These are phyloP conservation scores for Rynchops niger DNA, from an alignment of 2,113 vertebrate species.

Conservation along the genomic window DNA sequence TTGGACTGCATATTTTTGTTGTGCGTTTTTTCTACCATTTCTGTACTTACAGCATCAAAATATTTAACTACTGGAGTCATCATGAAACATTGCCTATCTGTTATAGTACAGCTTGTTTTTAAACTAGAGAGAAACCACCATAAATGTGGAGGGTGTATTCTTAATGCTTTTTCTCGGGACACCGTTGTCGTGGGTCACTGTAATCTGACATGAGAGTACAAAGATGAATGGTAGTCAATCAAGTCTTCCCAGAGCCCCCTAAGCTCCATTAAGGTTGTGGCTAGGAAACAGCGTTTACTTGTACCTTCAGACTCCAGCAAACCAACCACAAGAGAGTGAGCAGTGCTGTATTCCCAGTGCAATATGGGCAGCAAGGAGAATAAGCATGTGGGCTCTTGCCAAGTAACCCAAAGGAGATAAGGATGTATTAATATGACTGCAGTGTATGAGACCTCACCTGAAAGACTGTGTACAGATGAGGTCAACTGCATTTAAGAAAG, in stretches of 20 bases:
- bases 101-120: not conserved
- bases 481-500: not conserved
- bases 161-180: not conserved
- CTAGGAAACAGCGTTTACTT: not conserved
- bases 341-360: not conserved
- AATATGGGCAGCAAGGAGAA: not conserved
- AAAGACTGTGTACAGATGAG: not conserved
- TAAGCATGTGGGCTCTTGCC: not conserved
- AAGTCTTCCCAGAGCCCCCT: not conserved
- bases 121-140: not conserved
- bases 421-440: not conserved
- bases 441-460: not conserved
- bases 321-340: not conserved
- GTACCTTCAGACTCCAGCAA: not conserved
- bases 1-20: constrained; percentile 2
- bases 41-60: not conserved
- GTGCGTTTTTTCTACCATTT: not conserved
- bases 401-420: not conserved
- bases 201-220: not conserved
- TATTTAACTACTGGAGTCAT: not conserved
- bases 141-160: not conserved
- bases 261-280: not conserved
- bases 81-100: not conserved
- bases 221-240: not conserved
- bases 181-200: not conserved